Base-by-base conservation (phyloP, 2,113 vertebrate species). In the Takifugu bimaculatus region DNA sequence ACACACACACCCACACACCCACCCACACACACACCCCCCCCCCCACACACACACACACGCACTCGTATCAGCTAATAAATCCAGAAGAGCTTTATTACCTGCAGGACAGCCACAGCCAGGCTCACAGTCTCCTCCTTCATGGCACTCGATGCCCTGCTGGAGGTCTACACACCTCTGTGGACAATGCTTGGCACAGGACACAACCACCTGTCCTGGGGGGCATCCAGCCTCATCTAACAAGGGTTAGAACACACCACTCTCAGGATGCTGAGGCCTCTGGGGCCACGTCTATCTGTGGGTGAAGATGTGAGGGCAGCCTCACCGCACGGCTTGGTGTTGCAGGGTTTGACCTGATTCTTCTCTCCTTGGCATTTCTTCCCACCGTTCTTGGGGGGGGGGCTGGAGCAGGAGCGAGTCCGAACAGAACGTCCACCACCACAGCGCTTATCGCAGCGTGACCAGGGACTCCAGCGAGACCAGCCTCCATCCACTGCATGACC, bases 361-460 rank as follows among this genome's bases (percentile, higher is more conserved):
- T 93, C 93, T 42, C 93, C 93, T 0, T 74, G 63, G 63, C 94
- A 95, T n/a, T 79, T 87, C 55, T 45, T 81, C 0, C 94, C 94
- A 7, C 93, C 92, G 0, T 96, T 96, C 75, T 96, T 95, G 50
- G 94, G 92, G 0, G 94, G 94, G n/a, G 94, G 94, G 63, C 93
- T 94, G 11, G 90, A 91, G 71, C 94, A 96, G 43, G 90, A 91
- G 50, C 92, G 89, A 0, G 91, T 94, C 47, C 93, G 92, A 47
- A 94, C 83, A 1, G 94, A 93, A 50, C 80, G 91, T 0, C 94
- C 94, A 0, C 93, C 92, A 0, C 92, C 93, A 3, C 94, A 96
- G 15, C 60, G 84, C 29, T 92, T 90, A 83, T 94, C 94, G 65
- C 94, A 96, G 77, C 70, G 92, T 2, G 94, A 94, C 94, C 94